Evolutionary conservation across 2,113 vertebrate species (phyloP).

Genomic region (Pterocles orientalis): DNA sequence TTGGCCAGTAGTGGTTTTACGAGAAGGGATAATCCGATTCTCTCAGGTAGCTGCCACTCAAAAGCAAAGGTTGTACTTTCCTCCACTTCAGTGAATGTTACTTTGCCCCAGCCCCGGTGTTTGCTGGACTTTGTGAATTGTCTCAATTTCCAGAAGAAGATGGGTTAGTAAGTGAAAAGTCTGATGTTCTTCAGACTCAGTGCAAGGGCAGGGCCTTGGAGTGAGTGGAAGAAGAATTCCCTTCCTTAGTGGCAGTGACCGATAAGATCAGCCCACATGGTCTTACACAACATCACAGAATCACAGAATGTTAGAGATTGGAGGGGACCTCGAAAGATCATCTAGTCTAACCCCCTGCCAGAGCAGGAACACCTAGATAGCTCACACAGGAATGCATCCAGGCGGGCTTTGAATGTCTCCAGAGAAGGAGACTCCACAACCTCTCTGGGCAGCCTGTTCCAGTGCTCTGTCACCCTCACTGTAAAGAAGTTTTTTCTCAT

Average conservation of each 20-base stretch:
- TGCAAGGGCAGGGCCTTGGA: neutral
- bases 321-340: too few species aligned
- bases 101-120: neutral
- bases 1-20: neutral
- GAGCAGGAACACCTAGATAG: too few species aligned
- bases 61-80: neutral
- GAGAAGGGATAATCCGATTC: neutral
- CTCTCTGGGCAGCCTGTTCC: too few species aligned
- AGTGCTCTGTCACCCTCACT: too few species aligned
- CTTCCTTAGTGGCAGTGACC: neutral
- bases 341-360: too few species aligned
- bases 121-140: neutral
- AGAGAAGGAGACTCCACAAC: too few species aligned
- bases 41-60: neutral
- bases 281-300: neutral
- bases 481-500: too few species aligned
- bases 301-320: too few species aligned
- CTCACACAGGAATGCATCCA: too few species aligned
- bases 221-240: neutral
- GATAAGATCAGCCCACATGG: neutral
- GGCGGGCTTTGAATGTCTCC: too few species aligned
- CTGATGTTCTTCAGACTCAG: neutral
- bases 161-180: neutral
- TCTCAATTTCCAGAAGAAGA: neutral
- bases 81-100: neutral